Evolutionary conservation across 2,797 vertebrate species (phyloP).

Genomic region (Nyctalus aviator): DNA sequence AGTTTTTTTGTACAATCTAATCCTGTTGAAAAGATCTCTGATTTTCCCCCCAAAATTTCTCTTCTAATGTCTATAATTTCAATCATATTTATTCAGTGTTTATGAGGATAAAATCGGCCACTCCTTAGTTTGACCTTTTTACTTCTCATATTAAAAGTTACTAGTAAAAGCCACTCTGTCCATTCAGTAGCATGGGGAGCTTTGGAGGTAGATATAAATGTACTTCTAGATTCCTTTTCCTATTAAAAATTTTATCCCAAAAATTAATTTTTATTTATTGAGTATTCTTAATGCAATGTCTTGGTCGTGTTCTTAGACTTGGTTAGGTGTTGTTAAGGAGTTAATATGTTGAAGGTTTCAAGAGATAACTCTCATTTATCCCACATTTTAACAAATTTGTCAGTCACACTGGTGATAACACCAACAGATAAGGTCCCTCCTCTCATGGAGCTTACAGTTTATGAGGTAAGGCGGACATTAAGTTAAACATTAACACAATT

Average conservation of each 20-base stretch:
- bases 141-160: not conserved
- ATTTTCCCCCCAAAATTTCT: not conserved
- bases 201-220: not conserved
- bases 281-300: constrained; percentile 2
- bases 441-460: not conserved
- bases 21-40: not conserved
- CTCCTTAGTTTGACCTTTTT: not conserved
- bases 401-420: not conserved
- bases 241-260: constrained; percentile 1
- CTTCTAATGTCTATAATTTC: constrained; percentile 25
- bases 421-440: not conserved
- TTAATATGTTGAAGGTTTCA: not conserved
- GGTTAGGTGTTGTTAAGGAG: not conserved
- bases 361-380: not conserved
- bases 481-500: not conserved
- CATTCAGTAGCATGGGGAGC: not conserved
- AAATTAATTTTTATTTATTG: constrained; percentile 38
- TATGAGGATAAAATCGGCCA: not conserved
- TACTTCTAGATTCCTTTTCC: not conserved
- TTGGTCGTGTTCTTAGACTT: not conserved
- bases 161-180: not conserved
- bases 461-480: not conserved
- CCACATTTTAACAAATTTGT: not conserved
- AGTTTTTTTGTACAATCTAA: constrained; percentile 17
- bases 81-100: not conserved